phyloP scores from a whole-genome alignment of 2,113 vertebrate genomes.

The Sminthopsis crassicaudata region DNA sequence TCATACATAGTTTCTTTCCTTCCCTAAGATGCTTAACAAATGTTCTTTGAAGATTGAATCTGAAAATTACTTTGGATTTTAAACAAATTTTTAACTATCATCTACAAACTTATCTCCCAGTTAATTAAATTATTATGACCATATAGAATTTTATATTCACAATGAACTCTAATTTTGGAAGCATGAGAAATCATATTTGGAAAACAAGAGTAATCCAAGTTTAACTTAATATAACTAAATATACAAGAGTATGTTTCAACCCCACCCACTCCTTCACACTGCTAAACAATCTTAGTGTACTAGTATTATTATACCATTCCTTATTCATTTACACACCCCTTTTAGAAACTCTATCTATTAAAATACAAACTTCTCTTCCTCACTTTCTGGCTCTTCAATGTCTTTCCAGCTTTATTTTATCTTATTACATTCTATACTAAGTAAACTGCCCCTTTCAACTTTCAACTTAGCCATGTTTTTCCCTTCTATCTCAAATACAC shows the following conservation, averaged over 20 bases:
- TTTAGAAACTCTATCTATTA: not conserved
- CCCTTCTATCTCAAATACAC: not conserved
- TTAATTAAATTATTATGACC: constrained; percentile 36
- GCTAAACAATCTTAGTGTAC: not conserved
- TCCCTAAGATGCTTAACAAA: not conserved
- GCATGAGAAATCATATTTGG: constrained; percentile 8
- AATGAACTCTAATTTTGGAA: constrained; percentile 10
- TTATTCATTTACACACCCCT: not conserved
- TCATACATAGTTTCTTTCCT: not conserved
- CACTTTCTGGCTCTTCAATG: not conserved
- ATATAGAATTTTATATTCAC: constrained; percentile 16
- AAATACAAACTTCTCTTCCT: not conserved
- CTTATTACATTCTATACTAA: not conserved
- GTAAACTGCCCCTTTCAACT: not conserved
- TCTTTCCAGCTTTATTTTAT: not conserved
- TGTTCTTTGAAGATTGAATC: not conserved
- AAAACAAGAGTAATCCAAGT: constrained; percentile 14
- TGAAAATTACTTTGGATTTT: constrained; percentile 16
- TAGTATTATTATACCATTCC: not conserved
- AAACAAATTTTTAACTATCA: constrained; percentile 23
- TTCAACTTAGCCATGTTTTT: not conserved
- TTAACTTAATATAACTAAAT: constrained; percentile 15
- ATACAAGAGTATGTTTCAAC: not conserved
- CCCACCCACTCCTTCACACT: not conserved
- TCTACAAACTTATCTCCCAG: constrained; percentile 1